Evolutionary conservation across 2,113 vertebrate genomes (phyloP), one percentile per base, ranked within the genome.

Genomic region (Chionodraco myersi): DNA sequence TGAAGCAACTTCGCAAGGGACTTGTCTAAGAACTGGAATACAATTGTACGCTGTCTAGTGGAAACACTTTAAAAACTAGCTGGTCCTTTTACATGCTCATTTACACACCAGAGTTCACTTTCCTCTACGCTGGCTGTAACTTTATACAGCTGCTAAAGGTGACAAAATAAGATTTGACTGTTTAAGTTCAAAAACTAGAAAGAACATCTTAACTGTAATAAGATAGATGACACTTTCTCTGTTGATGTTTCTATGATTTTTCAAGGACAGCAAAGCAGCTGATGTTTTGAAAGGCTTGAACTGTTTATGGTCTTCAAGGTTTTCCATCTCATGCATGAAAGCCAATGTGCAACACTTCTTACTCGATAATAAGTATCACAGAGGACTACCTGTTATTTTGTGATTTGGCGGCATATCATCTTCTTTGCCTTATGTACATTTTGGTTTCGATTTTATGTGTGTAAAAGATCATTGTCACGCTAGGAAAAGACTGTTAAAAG

Each of bases 211-310:
- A 56, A 59, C 14, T 53, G 23, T 10, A 54, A 47, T 36, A 47
- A 14, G 14, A 53, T 80, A 45, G 59, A 13, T 47, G 64, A 73
- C 10, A 56, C 10, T 49, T 36, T 62, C 5, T 72, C 60, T 58
- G 1, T 67, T 62, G 53, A 47, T 72, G 47, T 68, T 72, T 18
- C 30, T 18, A 10, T 36, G 14, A 64, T 53, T 47, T 64, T 68
- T 74, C 23, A 47, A 7, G 68, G 72, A 77, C 73, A 62, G 66
- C 65, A 72, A 75, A 72, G 67, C 11, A 75, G 47, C 10, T 48
- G 49, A 72, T 80, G 58, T 23, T 16, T 54, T 34, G 65, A 57
- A 30, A 30, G 30, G 30, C 30, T 30, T 30, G 30, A 30, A 30
- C 30, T 30, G 30, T 30, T 30, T 30, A 30, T 30, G 30, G 30